phyloP scores from a whole-genome alignment of 1,140 invertebrate species.

The Rhopalosiphum padi region DNA sequence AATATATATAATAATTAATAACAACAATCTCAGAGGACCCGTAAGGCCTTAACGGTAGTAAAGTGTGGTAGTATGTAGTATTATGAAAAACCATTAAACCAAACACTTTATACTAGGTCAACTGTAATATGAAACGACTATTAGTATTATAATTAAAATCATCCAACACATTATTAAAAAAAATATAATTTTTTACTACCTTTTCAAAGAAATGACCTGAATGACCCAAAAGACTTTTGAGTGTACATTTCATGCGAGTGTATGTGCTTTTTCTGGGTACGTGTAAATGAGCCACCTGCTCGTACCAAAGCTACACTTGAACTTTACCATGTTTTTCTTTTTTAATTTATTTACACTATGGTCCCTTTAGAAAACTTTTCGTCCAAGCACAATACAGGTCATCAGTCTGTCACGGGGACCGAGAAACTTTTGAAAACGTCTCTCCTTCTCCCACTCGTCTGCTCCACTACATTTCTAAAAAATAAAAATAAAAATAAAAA shows the following conservation, averaged over 20 bases:
- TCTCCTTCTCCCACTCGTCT: not conserved
- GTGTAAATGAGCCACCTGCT: conserved; percentile 53
- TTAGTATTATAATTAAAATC: conserved; percentile 16
- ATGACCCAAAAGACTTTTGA: not conserved
- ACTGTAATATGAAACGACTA: not conserved
- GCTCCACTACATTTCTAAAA: not conserved
- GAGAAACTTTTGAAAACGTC: conserved; percentile 24
- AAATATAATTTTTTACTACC: not conserved
- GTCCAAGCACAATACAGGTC: conserved; percentile 34
- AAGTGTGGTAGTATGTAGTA: not conserved
- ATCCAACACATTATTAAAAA: conserved; percentile 32
- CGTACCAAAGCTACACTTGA: conserved; percentile 32
- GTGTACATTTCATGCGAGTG: not conserved
- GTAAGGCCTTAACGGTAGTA: not conserved
- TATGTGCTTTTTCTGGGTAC: conserved; percentile 26
- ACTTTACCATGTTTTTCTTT: conserved; percentile 42
- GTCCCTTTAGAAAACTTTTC: conserved; percentile 46
- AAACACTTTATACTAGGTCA: conserved; percentile 1
- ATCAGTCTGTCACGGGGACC: conserved; percentile 43
- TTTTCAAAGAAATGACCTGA: not conserved
- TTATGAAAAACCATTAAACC: conserved; percentile 17
- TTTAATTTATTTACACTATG: conserved; percentile 40
- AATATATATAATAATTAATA: not conserved
- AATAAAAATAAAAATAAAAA: conserved; percentile 8
- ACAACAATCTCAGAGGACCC: not conserved